Evolutionary conservation across 1,140 invertebrate genomes (phyloP).

Genomic region (Cephus cinctus): DNA sequence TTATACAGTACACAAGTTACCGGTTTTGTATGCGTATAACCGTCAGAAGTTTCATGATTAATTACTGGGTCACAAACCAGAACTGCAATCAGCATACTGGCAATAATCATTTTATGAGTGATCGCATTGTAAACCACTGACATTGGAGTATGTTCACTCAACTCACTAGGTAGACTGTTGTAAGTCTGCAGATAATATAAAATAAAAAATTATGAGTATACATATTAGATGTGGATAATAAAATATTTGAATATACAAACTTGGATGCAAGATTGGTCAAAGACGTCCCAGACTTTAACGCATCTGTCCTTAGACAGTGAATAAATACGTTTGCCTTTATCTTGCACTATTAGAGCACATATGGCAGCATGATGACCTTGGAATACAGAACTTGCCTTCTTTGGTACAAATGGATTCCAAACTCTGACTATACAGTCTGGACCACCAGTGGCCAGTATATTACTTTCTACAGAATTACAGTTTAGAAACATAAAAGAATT

Average conservation of each 20-base stretch:
- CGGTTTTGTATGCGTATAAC: constrained; percentile 64
- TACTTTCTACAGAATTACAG: constrained; percentile 41
- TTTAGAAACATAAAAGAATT: neutral
- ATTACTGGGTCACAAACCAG: constrained; percentile 63
- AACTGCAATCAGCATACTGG: constrained; percentile 60
- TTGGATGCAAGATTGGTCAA: constrained; percentile 60
- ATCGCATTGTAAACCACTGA: constrained; percentile 63
- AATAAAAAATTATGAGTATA: constrained; percentile 12
- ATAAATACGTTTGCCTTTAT: constrained; percentile 51
- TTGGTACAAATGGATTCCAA: constrained; percentile 75
- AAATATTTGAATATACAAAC: constrained; percentile 41
- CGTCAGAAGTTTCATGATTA: constrained; percentile 65
- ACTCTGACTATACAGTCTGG: constrained; percentile 69
- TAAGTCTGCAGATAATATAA: constrained; percentile 57
- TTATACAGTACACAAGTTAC: constrained; percentile 69
- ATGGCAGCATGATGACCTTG: constrained; percentile 71
- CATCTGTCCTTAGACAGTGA: constrained; percentile 66
- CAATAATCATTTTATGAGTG: constrained; percentile 65
- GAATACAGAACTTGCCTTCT: constrained; percentile 61
- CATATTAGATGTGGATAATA: constrained; percentile 2
- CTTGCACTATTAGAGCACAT: constrained; percentile 64
- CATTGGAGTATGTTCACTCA: constrained; percentile 61
- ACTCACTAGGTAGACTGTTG: constrained; percentile 59
- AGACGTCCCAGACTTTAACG: constrained; percentile 71
- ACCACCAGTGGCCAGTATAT: constrained; percentile 69